Base-by-base conservation (phyloP, 2,113 vertebrate species). In the Canis aureus region DNA sequence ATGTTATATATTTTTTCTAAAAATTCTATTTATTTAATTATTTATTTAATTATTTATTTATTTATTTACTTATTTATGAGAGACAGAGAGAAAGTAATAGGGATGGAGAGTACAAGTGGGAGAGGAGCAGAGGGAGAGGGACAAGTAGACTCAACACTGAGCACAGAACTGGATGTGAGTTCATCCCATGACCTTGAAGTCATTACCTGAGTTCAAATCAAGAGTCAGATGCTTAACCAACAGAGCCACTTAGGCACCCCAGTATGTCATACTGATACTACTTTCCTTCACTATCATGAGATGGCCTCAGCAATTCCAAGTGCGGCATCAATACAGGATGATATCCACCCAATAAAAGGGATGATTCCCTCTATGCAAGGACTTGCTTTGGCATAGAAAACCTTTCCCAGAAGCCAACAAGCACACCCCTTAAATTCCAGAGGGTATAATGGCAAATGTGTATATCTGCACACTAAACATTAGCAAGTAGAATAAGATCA, bases 381-480 rank as follows among this genome's bases (percentile, higher is more conserved):
- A 12, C 49, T 43, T 85, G 3, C 55, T 69, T 10, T 12, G 25
- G 20, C 29, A 71, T 85, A 7, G 9, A 71, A 84, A 94, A 53
- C 0, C 3, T 59, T 89, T 55, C 5, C 43, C 22, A 73, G 25
- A 79, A 38, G 32, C 22, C 43, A 23, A 29, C 3, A 7, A 74
- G 16, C 5, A 79, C 0, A 55, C 17, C 12, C 69, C 6, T 35
- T 2, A 60, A 11, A 4, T 67, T 81, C 7, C 11, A 62, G 27
- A 66, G n/a, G n/a, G 0, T 16, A 13, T 9, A 11, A 17, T 57
- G 2, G 2, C 20, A 51, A 29, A 19, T 2, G 1, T 1, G 2
- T 23, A 1, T 0, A 49, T 7, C 29, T 2, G 0, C 0, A 20
- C 12, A 29, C 1, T 23, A 12, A 51, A 53, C 2, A 64, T 11